phyloP scores from a whole-genome alignment of 1,140 invertebrate species.

The Brachionus asplanchnoidis region DNA sequence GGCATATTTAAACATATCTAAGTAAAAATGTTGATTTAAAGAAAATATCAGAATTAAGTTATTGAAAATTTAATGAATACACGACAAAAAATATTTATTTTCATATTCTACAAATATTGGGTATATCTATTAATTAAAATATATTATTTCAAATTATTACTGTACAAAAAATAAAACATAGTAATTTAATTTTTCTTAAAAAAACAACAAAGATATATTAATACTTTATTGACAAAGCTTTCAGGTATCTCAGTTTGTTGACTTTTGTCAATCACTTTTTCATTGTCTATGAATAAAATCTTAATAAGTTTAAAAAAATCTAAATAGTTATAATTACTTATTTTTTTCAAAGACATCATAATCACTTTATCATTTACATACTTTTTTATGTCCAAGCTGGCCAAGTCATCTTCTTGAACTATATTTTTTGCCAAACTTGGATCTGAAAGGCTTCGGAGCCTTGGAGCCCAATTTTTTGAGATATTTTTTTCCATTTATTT shows the following conservation, averaged over 20 bases:
- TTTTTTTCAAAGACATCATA: background rate
- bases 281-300: background rate
- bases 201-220: background rate
- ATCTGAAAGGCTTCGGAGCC: background rate
- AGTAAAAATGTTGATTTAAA: no score
- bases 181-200: background rate
- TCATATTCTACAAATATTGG: no score
- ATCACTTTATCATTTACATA: conserved; percentile 15
- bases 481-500: background rate
- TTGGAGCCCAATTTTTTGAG: background rate
- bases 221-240: background rate
- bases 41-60: no score
- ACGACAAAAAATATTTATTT: background rate
- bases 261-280: background rate
- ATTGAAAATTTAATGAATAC: no score
- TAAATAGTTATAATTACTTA: background rate
- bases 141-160: no score
- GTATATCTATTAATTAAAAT: no score
- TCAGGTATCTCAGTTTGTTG: background rate
- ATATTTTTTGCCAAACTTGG: background rate
- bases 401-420: background rate
- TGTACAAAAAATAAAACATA: background rate
- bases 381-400: background rate
- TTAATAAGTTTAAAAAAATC: background rate
- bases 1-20: no score